A percentile compares a stretch with the other conserved stretches of the same genome.
phyloP scores from a whole-genome alignment of 2,797 vertebrate species.

The Erethizon dorsatum region DNA sequence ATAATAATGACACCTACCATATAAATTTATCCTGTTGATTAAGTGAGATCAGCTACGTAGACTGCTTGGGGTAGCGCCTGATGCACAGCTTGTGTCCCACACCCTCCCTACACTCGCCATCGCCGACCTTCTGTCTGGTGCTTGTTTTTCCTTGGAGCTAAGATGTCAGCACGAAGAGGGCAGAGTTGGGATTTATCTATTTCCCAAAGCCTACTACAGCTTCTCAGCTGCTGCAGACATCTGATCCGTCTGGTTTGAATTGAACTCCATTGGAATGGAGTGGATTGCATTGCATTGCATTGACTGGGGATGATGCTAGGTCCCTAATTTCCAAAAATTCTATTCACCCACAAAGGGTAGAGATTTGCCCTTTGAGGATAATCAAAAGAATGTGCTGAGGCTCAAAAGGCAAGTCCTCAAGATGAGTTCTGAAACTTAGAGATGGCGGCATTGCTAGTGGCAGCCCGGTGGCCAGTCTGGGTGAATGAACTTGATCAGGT shows the following conservation, averaged over 20 bases:
- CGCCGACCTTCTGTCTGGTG: neutral
- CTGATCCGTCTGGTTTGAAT: neutral
- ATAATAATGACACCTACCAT: neutral
- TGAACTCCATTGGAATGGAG: neutral
- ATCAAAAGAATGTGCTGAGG: neutral
- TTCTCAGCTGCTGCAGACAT: neutral
- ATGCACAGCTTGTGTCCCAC: too few species aligned
- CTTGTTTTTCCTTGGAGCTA: neutral
- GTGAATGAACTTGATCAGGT: neutral
- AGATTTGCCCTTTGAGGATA: neutral
- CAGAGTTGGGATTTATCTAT: neutral
- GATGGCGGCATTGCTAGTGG: too few species aligned
- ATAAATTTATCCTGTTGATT: neutral
- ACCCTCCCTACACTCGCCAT: fast-evolving
- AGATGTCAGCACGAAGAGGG: neutral
- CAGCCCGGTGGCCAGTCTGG: neutral
- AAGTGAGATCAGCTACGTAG: neutral
- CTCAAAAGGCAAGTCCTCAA: neutral
- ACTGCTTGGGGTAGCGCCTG: neutral
- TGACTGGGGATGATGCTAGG: neutral
- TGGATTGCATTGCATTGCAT: neutral
- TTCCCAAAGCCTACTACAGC: neutral
- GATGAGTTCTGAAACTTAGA: neutral
- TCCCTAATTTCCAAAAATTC: neutral
- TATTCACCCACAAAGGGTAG: neutral